Conservation (phyloP, 2,888 invertebrate species). For the Ophioninae sp. region DNA sequence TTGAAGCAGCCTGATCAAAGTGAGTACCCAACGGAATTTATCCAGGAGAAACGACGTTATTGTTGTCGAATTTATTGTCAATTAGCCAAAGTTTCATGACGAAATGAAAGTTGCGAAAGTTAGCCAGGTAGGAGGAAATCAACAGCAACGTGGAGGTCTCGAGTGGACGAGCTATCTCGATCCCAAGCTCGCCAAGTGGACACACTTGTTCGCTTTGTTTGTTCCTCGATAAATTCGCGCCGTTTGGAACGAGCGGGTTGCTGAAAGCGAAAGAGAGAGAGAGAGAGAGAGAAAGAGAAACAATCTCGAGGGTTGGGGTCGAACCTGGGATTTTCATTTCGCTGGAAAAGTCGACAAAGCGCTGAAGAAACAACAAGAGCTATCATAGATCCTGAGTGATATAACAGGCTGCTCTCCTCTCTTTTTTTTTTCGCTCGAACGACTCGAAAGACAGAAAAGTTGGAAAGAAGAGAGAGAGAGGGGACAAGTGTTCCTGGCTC, state of each 20-base stretch:
- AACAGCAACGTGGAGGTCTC: conserved; percentile 1
- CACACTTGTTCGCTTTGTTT: conserved; percentile 39
- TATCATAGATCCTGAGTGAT: conserved; percentile 41
- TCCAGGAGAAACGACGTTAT: not conserved
- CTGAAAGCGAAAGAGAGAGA: not conserved
- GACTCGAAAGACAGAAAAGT: not conserved
- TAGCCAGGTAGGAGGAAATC: conserved; percentile 9
- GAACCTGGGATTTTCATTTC: conserved; percentile 56
- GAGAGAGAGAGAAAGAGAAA: conserved; percentile 36
- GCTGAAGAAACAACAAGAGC: conserved; percentile 31
- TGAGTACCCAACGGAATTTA: not conserved
- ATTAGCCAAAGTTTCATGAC: conserved; percentile 45
- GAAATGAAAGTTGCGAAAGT: conserved; percentile 19
- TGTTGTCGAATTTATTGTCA: conserved; percentile 48
- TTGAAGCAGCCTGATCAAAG: not conserved
- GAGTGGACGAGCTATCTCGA: conserved; percentile 22
- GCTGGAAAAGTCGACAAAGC: conserved; percentile 37
- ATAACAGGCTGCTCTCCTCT: conserved; percentile 20
- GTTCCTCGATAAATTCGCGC: conserved; percentile 24
- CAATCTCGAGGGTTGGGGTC: conserved; percentile 20
- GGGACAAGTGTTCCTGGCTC: not conserved
- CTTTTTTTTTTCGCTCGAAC: not conserved
- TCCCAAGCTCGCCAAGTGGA: conserved; percentile 1
- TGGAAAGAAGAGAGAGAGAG: not conserved
- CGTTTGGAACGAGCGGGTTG: conserved; percentile 6